Evolutionary conservation across 2,888 invertebrate genomes (phyloP), one percentile per base, ranked within the genome.

Genomic region (Thera britannica): DNA sequence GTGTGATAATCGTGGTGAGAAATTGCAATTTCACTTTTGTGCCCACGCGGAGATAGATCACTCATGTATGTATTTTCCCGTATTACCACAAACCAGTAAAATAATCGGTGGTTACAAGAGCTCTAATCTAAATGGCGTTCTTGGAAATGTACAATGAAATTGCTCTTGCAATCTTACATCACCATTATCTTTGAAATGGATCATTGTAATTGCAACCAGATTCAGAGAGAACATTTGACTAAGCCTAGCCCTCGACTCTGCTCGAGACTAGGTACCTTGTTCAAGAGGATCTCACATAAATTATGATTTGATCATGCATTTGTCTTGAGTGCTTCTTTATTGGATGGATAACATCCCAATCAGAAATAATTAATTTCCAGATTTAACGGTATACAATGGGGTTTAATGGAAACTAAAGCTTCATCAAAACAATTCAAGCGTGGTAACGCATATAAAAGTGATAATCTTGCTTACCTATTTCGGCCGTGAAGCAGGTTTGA

Each of bases 21-120:
- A 86, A 90, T 88, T 84, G 75, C 82, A 86, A 86, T 90, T 91
- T 92, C 91, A 88, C 90, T 89, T 89, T 86, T 87, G 84, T 83
- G 82, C 77, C 77, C 75, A 78, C 79, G 72, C 76, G 72, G 70
- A 72, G 79, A 78, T 78, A 75, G 77, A 79, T 75, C 72, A 63
- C 72, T 75, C 68, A 78, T 78, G 81, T 77, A 75, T 57, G 72
- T 75, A 73, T 70, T 65, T 65, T 64, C 57, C 23, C 23, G 58
- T 56, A 59, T 70, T 51, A 58, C 54, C 12, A 64, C 66, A 7
- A 1, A 38, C 4, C 41, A 41, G 41, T 41, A 7, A 41, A 41
- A 41, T 41, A 41, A 7, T 41, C 4, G 5, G 41, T 41, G 41
- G 41, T 41, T 46, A 46, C 44, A 44, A 56, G 51, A 63, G 56